A percentile compares a stretch with the other conserved stretches of the same genome.
phyloP scores from a whole-genome alignment of 2,888 invertebrate species.

The Agrilus cyanescens region DNA sequence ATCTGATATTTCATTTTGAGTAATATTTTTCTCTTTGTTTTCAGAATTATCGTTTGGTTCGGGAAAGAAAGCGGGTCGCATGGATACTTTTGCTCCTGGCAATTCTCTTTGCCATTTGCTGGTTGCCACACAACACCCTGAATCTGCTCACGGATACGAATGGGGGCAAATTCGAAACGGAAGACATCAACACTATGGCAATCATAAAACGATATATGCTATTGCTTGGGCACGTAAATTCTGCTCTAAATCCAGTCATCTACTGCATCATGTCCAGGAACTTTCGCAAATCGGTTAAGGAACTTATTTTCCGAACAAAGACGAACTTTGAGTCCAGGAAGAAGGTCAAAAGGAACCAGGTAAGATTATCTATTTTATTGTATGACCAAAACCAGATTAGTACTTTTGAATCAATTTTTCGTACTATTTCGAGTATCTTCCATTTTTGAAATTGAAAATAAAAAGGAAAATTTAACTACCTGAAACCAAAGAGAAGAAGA shows the following conservation, averaged over 20 bases:
- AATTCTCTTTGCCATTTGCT: slow-evolving; percentile 63
- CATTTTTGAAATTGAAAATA: too few species aligned
- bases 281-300: slow-evolving; percentile 54
- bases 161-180: slow-evolving; percentile 21
- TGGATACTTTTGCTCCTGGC: slow-evolving; percentile 63
- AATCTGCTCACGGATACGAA: slow-evolving; percentile 53
- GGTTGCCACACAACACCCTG: slow-evolving; percentile 66
- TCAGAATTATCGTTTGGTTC: slow-evolving; percentile 39
- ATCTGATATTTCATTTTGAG: background rate
- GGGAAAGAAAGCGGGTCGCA: slow-evolving; percentile 60
- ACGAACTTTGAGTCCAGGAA: slow-evolving; percentile 23
- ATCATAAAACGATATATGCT: slow-evolving; percentile 51
- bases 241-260: slow-evolving; percentile 64
- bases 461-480: too few species aligned
- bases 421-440: too few species aligned
- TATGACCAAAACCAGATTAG: too few species aligned
- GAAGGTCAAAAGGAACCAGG: too few species aligned
- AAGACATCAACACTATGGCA: slow-evolving; percentile 32
- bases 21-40: slow-evolving; percentile 2
- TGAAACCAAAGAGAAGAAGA: too few species aligned
- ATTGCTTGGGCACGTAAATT: slow-evolving; percentile 63
- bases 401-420: too few species aligned
- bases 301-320: slow-evolving; percentile 37
- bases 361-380: too few species aligned
- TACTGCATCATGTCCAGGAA: slow-evolving; percentile 65